A percentile compares a stretch with the other conserved stretches of the same genome.
Evolutionary conservation across 2,113 vertebrate genomes (phyloP).

Genomic region (Cyprinodon brontotheroides): DNA sequence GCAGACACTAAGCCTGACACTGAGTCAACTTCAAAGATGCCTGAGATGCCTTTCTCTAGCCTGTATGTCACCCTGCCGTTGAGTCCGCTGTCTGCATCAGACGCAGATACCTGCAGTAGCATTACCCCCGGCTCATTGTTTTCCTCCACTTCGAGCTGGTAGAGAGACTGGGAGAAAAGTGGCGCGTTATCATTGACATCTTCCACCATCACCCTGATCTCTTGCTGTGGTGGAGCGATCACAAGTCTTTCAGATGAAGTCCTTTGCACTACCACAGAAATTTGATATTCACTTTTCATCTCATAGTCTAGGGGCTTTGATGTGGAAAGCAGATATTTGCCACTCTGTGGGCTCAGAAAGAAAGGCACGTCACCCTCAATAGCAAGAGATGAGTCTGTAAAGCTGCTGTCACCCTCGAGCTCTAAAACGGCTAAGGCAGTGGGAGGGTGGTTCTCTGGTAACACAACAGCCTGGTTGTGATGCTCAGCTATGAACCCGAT

Average conservation of each 20-base stretch:
- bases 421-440: slow-evolving; percentile 77
- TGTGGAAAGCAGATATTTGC: slow-evolving; percentile 80
- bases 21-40: slow-evolving; percentile 69
- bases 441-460: slow-evolving; percentile 79
- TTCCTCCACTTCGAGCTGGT: slow-evolving; percentile 72
- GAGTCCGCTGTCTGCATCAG: slow-evolving; percentile 70
- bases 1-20: slow-evolving; percentile 69
- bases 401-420: slow-evolving; percentile 63
- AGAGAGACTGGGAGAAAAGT: slow-evolving; percentile 63
- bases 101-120: slow-evolving; percentile 68
- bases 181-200: slow-evolving; percentile 81
- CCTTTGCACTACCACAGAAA: slow-evolving; percentile 60
- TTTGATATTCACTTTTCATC: slow-evolving; percentile 64
- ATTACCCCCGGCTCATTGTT: slow-evolving; percentile 71
- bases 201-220: slow-evolving; percentile 69
- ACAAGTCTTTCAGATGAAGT: slow-evolving; percentile 34
- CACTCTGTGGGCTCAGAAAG: slow-evolving; percentile 73
- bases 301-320: slow-evolving; percentile 81
- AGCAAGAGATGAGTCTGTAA: slow-evolving; percentile 61
- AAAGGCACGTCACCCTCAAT: slow-evolving; percentile 77
- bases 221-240: slow-evolving; percentile 26
- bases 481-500: slow-evolving; percentile 78
- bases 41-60: slow-evolving; percentile 50
- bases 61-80: slow-evolving; percentile 73
- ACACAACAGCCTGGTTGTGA: slow-evolving; percentile 73